A percentile compares a stretch with the other conserved stretches of the same genome.
phyloP scores from a whole-genome alignment of 2,888 invertebrate species.

The Bugula neritina region DNA sequence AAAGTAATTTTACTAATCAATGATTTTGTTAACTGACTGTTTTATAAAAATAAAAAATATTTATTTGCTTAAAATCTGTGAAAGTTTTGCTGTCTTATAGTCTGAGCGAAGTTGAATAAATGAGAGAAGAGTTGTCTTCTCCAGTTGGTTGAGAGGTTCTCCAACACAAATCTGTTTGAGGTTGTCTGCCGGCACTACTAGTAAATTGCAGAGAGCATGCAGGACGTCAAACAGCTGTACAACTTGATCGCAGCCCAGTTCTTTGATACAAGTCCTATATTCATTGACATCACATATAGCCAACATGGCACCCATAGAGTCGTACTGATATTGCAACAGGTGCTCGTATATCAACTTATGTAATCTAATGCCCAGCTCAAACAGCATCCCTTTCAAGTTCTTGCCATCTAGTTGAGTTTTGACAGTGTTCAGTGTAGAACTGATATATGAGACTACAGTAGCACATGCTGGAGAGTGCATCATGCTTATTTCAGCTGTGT shows the following conservation, averaged over 20 bases:
- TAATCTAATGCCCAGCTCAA: conserved; percentile 84
- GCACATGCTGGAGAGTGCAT: conserved; percentile 41
- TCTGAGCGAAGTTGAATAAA: conserved; percentile 92
- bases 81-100: conserved; percentile 76
- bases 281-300: conserved; percentile 97
- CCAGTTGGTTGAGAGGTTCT: conserved; percentile 83
- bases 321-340: conserved; percentile 86
- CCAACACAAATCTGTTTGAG: conserved; percentile 89
- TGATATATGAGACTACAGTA: conserved; percentile 46
- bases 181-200: conserved; percentile 84
- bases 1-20: no score
- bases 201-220: conserved; percentile 88
- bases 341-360: conserved; percentile 92
- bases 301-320: conserved; percentile 92
- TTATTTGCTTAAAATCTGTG: conserved; percentile 30
- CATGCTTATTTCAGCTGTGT: conserved; percentile 52
- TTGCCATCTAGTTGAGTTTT: conserved; percentile 81
- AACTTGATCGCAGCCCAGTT: conserved; percentile 69
- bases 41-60: no score
- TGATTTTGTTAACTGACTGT: no score
- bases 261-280: conserved; percentile 82
- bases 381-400: conserved; percentile 76
- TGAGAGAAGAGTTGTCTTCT: conserved; percentile 78
- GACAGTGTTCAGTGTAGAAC: conserved; percentile 67
- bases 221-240: conserved; percentile 87